Percentiles rank a stretch among this genome's conserved stretches.
Conservation (phyloP, 2,888 invertebrate genomes). For the Epicampocera succincta region DNA sequence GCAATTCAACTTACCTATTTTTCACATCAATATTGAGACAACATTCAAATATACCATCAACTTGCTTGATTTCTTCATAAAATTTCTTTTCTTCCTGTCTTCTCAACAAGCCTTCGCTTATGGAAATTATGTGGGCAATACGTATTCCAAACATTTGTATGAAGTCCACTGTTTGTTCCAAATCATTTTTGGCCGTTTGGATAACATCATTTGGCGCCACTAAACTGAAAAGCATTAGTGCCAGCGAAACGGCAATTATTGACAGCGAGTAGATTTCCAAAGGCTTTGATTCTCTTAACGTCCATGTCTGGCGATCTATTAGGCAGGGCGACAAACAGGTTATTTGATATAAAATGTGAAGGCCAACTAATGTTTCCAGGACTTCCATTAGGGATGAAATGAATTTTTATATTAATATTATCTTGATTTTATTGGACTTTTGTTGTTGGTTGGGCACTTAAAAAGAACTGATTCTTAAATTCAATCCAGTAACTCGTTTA, state of each 20-base stretch:
- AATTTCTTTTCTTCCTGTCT: slow-evolving; percentile 72
- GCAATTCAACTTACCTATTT: slow-evolving; percentile 66
- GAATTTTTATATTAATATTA: too few relatives aligned
- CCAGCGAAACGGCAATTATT: slow-evolving; percentile 68
- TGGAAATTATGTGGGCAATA: slow-evolving; percentile 74
- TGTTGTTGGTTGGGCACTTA: neutral
- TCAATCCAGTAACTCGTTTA: too few relatives aligned
- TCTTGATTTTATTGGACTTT: too few relatives aligned
- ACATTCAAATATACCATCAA: slow-evolving; percentile 76
- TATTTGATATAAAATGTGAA: slow-evolving; percentile 73
- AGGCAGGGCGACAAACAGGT: slow-evolving; percentile 73
- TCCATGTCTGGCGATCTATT: slow-evolving; percentile 69
- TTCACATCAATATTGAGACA: slow-evolving; percentile 74
- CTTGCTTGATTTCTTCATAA: slow-evolving; percentile 73
- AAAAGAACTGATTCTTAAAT: too few relatives aligned
- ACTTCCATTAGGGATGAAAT: slow-evolving; percentile 74
- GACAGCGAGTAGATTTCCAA: slow-evolving; percentile 73
- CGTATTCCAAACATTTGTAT: slow-evolving; percentile 78
- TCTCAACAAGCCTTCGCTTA: slow-evolving; percentile 76
- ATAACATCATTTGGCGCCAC: slow-evolving; percentile 65
- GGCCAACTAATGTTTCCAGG: slow-evolving; percentile 70
- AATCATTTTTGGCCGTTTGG: slow-evolving; percentile 61
- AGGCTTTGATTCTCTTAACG: slow-evolving; percentile 68
- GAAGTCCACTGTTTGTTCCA: slow-evolving; percentile 76
- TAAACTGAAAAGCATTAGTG: slow-evolving; percentile 72